phyloP scores from a whole-genome alignment of 2,888 invertebrate species.

The Tetropium fuscum region DNA sequence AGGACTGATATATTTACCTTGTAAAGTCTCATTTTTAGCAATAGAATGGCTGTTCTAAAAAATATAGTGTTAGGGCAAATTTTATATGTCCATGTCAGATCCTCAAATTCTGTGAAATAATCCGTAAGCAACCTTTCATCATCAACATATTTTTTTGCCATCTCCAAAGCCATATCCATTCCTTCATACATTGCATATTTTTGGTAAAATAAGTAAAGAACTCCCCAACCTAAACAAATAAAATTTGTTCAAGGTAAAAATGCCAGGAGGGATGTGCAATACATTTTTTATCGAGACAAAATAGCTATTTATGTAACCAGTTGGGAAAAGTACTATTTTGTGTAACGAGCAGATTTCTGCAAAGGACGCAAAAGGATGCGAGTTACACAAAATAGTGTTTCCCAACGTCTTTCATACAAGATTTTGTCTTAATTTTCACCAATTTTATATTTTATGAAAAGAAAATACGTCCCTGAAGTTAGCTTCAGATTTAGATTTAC shows the following conservation, averaged over 20 bases:
- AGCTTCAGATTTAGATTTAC: no score
- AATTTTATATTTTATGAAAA: no score
- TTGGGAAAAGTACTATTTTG: no score
- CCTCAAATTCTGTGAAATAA: constrained; percentile 50
- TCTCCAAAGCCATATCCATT: constrained; percentile 57
- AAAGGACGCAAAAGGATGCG: no score
- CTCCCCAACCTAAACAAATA: constrained; percentile 54
- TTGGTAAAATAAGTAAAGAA: constrained; percentile 59
- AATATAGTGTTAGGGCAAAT: constrained; percentile 55
- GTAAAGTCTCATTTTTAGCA: constrained; percentile 59
- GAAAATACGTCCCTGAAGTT: no score
- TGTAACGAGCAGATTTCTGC: no score
- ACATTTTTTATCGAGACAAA: not conserved
- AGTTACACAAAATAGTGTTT: no score
- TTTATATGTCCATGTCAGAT: constrained; percentile 57
- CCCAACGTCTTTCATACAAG: no score
- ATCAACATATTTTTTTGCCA: constrained; percentile 53
- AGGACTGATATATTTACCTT: constrained; percentile 43
- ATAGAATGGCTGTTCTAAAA: constrained; percentile 53
- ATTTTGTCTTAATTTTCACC: no score
- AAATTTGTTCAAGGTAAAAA: not conserved
- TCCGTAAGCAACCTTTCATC: constrained; percentile 35
- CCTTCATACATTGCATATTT: constrained; percentile 55
- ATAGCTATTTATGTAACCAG: not conserved
- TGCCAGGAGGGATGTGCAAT: not conserved